phyloP scores from a whole-genome alignment of 2,888 invertebrate species.

The Apamea anceps region DNA sequence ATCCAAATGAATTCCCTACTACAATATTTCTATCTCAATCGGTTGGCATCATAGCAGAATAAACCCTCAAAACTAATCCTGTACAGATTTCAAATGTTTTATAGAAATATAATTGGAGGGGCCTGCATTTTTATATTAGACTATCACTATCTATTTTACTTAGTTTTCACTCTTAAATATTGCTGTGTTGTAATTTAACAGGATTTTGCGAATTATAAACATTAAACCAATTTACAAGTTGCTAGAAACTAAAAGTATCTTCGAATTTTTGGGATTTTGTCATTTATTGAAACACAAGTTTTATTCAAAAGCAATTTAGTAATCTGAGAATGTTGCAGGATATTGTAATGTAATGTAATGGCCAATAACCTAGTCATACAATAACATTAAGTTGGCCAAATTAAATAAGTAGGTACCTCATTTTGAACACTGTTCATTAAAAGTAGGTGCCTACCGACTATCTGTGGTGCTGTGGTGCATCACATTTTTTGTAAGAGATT shows the following conservation, averaged over 20 bases:
- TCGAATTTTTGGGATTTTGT: neutral
- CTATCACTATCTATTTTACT: neutral
- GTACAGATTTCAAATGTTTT: neutral
- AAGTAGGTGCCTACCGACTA: neutral
- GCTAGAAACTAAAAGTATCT: neutral
- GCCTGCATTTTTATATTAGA: neutral
- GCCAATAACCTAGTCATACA: slow-evolving; percentile 32
- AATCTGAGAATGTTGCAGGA: neutral
- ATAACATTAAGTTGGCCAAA: slow-evolving; percentile 20
- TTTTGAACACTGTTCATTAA: neutral
- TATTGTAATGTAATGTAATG: slow-evolving; percentile 2
- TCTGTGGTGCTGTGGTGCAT: no score
- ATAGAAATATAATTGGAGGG: neutral
- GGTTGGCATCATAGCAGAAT: neutral
- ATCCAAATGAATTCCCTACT: neutral
- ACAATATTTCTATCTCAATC: neutral
- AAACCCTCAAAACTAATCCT: neutral
- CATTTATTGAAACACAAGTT: neutral
- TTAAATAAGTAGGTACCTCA: neutral
- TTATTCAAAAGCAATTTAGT: neutral
- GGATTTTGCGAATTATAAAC: neutral
- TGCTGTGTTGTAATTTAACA: neutral
- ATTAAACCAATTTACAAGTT: neutral
- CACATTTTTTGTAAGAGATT: neutral
- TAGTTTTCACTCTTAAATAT: neutral